These are phyloP conservation scores for Pantherophis alleghaniensis DNA, from an alignment of 2,797 vertebrate species.

Conservation along the genomic window DNA sequence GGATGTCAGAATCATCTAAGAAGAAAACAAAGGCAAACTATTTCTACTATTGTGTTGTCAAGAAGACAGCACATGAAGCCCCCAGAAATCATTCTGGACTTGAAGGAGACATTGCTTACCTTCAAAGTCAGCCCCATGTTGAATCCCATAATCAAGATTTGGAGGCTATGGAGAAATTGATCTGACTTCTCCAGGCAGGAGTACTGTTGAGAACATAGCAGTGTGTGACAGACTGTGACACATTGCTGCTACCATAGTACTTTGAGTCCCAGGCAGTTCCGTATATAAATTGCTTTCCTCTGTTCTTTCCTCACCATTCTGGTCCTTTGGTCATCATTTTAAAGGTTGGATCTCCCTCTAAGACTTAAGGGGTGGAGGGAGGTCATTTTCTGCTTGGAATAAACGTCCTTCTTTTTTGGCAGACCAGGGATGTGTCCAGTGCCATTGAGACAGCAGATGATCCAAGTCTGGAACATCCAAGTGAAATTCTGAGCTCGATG, in stretches of 20 bases:
- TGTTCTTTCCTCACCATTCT: neutral
- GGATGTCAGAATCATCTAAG: neutral
- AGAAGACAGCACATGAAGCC: neutral
- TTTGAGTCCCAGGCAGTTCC: neutral
- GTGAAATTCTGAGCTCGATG: neutral
- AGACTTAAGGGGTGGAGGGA: neutral
- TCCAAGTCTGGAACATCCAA: neutral
- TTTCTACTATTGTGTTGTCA: neutral
- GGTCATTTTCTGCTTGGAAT: neutral
- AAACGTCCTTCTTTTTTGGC: neutral
- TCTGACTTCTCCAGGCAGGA: neutral
- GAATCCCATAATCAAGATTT: neutral
- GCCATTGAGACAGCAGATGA: neutral
- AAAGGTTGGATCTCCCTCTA: neutral
- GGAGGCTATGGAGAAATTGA: neutral
- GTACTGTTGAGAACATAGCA: neutral
- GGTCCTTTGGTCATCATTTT: neutral
- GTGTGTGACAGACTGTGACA: too few relatives aligned
- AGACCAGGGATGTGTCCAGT: neutral
- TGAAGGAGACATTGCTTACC: neutral
- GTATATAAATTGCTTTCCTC: neutral
- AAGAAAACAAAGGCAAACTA: neutral
- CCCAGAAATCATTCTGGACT: neutral
- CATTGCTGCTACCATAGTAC: neutral
- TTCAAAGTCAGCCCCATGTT: neutral